A percentile compares a stretch with the other conserved stretches of the same genome.
phyloP scores from a whole-genome alignment of 2,797 vertebrate genomes.

The Mormyrus proboscirostris region DNA sequence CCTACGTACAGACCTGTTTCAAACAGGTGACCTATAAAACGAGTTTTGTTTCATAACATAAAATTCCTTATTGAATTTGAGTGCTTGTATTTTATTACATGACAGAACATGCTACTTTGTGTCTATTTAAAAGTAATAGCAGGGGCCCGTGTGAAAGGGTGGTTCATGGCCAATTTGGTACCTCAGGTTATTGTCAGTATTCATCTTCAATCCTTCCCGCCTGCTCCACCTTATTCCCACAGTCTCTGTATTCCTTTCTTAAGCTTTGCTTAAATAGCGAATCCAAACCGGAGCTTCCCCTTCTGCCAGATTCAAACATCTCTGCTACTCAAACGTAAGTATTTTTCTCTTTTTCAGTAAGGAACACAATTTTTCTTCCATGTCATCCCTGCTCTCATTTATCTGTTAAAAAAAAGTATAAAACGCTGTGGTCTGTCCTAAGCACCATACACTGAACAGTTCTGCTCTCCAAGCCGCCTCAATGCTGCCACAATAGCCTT shows the following conservation, averaged over 20 bases:
- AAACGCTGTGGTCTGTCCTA: background rate
- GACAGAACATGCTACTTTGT: background rate
- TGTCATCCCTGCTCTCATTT: background rate
- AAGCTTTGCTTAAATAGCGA: background rate
- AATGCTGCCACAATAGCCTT: background rate
- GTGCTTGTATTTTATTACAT: background rate
- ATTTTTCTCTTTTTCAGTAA: background rate
- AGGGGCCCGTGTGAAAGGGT: background rate
- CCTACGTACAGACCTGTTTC: background rate
- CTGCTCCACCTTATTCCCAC: background rate
- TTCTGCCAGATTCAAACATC: background rate
- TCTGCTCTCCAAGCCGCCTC: background rate
- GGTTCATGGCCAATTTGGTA: background rate
- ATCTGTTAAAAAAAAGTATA: background rate
- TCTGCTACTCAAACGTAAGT: background rate
- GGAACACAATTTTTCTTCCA: background rate
- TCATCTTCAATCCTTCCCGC: background rate
- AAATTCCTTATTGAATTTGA: background rate
- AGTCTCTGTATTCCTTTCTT: background rate
- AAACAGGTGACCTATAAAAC: background rate
- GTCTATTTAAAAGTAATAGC: constrained; percentile 3
- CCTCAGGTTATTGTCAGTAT: background rate
- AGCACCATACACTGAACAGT: background rate
- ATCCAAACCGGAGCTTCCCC: background rate
- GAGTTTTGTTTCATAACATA: background rate